Conservation (phyloP, 2,113 vertebrate genomes). For the Aplodontia rufa region DNA sequence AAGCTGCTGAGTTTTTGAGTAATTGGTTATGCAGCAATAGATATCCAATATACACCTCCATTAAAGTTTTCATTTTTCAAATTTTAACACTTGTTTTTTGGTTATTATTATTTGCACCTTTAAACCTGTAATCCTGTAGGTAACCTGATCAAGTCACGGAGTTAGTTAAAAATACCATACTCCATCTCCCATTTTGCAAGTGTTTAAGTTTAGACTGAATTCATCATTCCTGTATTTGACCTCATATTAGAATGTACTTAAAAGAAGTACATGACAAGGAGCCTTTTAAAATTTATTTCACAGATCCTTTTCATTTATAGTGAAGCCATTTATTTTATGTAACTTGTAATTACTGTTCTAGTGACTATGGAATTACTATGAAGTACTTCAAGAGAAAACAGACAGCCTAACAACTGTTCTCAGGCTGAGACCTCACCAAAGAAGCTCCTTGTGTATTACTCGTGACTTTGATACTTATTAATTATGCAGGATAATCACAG, state of each 20-base stretch:
- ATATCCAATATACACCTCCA: neutral
- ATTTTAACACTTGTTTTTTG: neutral
- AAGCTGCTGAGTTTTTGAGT: neutral
- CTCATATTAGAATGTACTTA: slow-evolving; percentile 14
- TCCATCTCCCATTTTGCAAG: neutral
- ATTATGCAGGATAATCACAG: slow-evolving; percentile 60
- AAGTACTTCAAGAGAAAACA: slow-evolving; percentile 60
- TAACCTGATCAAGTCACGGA: neutral
- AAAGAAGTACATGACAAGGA: slow-evolving; percentile 26
- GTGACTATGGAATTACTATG: slow-evolving; percentile 45
- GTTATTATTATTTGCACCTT: neutral
- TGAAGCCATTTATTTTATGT: slow-evolving; percentile 49
- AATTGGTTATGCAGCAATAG: neutral
- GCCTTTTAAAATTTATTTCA: slow-evolving; percentile 10
- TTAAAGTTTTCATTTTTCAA: slow-evolving; percentile 26
- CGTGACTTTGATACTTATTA: slow-evolving; percentile 50
- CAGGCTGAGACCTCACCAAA: slow-evolving; percentile 22
- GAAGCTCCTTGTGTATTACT: slow-evolving; percentile 34
- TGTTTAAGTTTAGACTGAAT: slow-evolving; percentile 6
- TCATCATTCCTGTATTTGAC: neutral
- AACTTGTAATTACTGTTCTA: slow-evolving; percentile 58
- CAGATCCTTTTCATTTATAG: slow-evolving; percentile 44
- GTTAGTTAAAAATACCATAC: slow-evolving; percentile 17
- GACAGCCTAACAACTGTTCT: slow-evolving; percentile 57
- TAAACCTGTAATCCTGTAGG: neutral